A percentile compares a stretch with the other conserved stretches of the same genome.
Evolutionary conservation across 2,113 vertebrate genomes (phyloP).

Genomic region (Scophthalmus maximus): DNA sequence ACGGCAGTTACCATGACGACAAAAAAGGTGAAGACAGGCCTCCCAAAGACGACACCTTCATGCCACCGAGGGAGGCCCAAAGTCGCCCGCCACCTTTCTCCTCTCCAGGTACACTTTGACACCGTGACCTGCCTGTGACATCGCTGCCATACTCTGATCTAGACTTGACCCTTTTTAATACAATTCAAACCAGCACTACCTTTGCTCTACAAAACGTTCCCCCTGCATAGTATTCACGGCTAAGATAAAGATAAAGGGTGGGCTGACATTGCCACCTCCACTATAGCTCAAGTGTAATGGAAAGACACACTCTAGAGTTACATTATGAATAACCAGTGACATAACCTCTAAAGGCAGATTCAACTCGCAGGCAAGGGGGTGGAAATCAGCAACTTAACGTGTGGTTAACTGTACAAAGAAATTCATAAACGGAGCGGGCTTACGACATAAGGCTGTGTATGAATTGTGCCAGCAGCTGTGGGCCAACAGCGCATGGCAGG

Average conservation of each 20-base stretch:
- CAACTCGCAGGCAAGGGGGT: slow-evolving; percentile 59
- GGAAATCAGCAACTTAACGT: slow-evolving; percentile 69
- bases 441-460: slow-evolving; percentile 55
- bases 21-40: slow-evolving; percentile 85
- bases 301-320: slow-evolving; percentile 76
- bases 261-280: slow-evolving; percentile 68
- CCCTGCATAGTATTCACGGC: slow-evolving; percentile 49
- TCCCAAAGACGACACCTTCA: slow-evolving; percentile 84
- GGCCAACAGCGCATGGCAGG: slow-evolving; percentile 73
- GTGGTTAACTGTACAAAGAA: slow-evolving; percentile 72
- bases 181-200: slow-evolving; percentile 34
- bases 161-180: slow-evolving; percentile 9
- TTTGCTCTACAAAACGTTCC: slow-evolving; percentile 59
- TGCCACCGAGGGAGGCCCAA: slow-evolving; percentile 73
- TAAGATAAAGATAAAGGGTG: slow-evolving; percentile 36
- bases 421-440: slow-evolving; percentile 76
- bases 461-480: slow-evolving; percentile 72
- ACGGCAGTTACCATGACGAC: slow-evolving; percentile 84
- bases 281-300: slow-evolving; percentile 71
- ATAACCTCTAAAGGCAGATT: slow-evolving; percentile 73
- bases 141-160: not conserved
- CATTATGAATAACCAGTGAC: slow-evolving; percentile 77
- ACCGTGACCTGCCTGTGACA: not conserved
- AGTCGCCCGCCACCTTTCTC: slow-evolving; percentile 78
- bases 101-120: slow-evolving; percentile 77